A percentile compares a stretch with the other conserved stretches of the same genome.
phyloP scores from a whole-genome alignment of 2,797 vertebrate species.

The Eupleurogrammus muticus region DNA sequence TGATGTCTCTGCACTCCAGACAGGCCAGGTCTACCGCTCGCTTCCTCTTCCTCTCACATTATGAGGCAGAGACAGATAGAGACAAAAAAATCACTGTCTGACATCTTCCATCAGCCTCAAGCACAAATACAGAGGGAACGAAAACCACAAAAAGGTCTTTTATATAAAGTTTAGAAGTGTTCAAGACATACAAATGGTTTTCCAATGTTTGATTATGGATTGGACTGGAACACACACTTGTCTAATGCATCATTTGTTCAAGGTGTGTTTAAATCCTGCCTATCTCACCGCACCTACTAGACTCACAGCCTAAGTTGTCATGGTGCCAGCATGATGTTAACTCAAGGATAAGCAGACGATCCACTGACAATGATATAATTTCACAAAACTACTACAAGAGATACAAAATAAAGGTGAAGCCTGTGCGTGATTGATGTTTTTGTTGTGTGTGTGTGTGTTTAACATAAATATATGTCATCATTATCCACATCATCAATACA shows the following conservation, averaged over 20 bases:
- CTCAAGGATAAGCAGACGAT: conserved; percentile 45
- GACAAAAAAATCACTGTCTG: not conserved
- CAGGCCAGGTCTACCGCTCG: conserved; percentile 5
- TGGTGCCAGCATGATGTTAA: conserved; percentile 62
- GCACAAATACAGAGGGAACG: not conserved
- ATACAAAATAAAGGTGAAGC: not conserved
- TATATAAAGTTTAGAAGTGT: not conserved
- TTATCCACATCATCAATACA: no score
- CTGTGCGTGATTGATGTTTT: no score
- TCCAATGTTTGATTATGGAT: conserved; percentile 36
- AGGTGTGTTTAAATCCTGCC: conserved; percentile 81
- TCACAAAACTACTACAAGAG: not conserved
- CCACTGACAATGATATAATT: conserved; percentile 4
- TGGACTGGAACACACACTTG: conserved; percentile 17
- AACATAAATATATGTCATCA: no score
- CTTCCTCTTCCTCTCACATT: no score
- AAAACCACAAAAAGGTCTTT: not conserved
- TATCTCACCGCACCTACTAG: conserved; percentile 72
- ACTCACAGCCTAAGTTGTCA: conserved; percentile 72
- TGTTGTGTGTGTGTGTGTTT: not conserved
- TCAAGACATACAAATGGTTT: not conserved
- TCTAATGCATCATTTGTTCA: conserved; percentile 70
- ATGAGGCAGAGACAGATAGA: not conserved
- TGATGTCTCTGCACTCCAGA: conserved; percentile 39
- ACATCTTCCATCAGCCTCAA: not conserved